A percentile compares a stretch with the other conserved stretches of the same genome.
Evolutionary conservation across 2,797 vertebrate species (phyloP).

Genomic region (Notolabrus celidotus): DNA sequence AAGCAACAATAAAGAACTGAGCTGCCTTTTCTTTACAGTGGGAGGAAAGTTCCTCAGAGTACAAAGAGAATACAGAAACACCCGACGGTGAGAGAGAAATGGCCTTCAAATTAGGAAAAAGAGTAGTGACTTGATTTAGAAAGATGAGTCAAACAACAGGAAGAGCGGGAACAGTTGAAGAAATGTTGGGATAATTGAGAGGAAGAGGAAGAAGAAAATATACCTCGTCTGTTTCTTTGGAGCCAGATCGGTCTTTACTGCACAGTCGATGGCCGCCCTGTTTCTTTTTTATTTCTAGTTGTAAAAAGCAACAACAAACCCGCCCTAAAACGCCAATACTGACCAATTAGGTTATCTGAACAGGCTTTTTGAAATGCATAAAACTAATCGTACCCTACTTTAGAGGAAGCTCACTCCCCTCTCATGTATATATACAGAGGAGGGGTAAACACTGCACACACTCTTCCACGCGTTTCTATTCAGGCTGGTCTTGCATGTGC

Average conservation of each 20-base stretch:
- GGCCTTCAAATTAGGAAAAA: background rate
- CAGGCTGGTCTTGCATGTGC: conserved; percentile 18
- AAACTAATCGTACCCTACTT: conserved; percentile 12
- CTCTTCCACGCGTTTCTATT: conserved; percentile 6
- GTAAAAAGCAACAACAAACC: conserved; percentile 26
- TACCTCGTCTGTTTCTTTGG: background rate
- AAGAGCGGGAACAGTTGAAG: background rate
- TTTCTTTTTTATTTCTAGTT: conserved; percentile 28
- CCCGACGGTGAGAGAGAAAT: background rate
- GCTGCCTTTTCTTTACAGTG: background rate
- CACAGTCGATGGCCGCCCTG: conserved; percentile 5
- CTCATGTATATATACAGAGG: background rate
- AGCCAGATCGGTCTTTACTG: conserved; percentile 1
- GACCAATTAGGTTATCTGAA: conserved; percentile 48
- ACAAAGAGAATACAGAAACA: conserved; percentile 1
- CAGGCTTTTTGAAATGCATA: conserved; percentile 33
- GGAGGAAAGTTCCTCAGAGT: background rate
- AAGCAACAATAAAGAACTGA: background rate
- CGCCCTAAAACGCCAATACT: conserved; percentile 18
- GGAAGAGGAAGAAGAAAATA: background rate
- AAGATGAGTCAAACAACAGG: no score
- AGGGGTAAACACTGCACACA: background rate
- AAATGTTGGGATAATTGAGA: background rate
- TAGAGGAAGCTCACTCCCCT: conserved; percentile 16
- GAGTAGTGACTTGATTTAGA: background rate